A percentile compares a stretch with the other conserved stretches of the same genome.
phyloP scores from a whole-genome alignment of 2,113 vertebrate genomes.

The Cygnus buccinator region DNA sequence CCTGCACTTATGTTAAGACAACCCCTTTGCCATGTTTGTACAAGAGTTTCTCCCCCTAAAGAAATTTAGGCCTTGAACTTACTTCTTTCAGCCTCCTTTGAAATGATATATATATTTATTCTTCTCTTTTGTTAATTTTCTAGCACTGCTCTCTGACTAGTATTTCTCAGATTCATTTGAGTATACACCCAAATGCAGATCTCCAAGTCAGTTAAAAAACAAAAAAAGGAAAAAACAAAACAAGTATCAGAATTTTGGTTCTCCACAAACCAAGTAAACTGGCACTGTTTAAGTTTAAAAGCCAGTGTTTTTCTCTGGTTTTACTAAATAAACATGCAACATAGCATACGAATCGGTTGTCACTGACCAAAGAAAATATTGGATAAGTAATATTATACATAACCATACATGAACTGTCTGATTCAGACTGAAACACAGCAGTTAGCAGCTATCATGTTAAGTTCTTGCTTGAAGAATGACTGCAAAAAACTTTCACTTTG shows the following conservation, averaged over 20 bases:
- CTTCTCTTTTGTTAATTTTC: not conserved
- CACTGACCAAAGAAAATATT: not conserved
- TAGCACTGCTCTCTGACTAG: not conserved
- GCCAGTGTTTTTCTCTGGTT: not conserved
- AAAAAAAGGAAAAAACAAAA: not conserved
- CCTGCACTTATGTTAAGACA: not conserved
- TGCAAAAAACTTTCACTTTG: not conserved
- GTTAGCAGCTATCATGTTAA: not conserved
- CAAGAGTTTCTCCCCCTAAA: not conserved
- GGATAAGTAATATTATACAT: not conserved
- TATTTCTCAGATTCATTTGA: not conserved
- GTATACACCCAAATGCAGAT: not conserved
- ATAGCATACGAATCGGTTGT: not conserved
- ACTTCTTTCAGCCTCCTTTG: not conserved
- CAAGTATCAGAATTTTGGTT: not conserved
- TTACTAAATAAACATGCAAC: constrained; percentile 18
- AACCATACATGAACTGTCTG: not conserved
- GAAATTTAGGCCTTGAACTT: not conserved
- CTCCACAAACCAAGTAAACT: not conserved
- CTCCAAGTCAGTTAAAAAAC: not conserved
- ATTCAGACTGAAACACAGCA: not conserved
- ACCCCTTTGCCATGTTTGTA: not conserved
- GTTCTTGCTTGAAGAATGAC: constrained; percentile 20
- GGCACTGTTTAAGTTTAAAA: not conserved
- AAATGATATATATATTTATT: not conserved